These are phyloP conservation scores for Triplophysa yarkandensis DNA, from an alignment of 2,797 vertebrate species.

Conservation along the genomic window DNA sequence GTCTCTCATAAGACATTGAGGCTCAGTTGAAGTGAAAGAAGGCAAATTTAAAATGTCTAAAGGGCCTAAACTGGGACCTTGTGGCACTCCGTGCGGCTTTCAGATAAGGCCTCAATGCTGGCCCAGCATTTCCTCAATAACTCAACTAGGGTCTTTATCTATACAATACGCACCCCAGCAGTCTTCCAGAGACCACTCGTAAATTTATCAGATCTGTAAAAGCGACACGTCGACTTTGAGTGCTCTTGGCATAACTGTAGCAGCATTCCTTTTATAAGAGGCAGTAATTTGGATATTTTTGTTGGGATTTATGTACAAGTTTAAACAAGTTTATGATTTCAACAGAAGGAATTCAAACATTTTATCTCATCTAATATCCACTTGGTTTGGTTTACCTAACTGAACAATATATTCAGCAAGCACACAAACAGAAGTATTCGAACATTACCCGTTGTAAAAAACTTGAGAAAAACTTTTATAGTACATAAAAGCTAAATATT, in stretches of 20 bases:
- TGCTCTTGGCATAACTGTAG: not conserved
- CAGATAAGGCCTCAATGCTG: constrained; percentile 67
- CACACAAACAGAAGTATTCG: not conserved
- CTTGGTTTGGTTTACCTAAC: not conserved
- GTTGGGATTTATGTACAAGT: not conserved
- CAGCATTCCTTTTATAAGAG: constrained; percentile 4
- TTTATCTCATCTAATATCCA: not conserved
- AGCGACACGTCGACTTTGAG: not conserved
- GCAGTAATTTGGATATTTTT: not conserved
- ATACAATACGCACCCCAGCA: constrained; percentile 32
- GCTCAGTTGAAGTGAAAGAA: constrained; percentile 55
- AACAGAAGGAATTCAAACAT: not conserved
- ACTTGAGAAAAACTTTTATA: too few relatives aligned
- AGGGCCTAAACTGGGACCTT: constrained; percentile 43
- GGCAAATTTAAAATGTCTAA: constrained; percentile 42
- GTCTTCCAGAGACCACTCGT: constrained; percentile 50
- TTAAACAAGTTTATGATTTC: constrained; percentile 11
- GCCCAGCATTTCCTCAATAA: constrained; percentile 67
- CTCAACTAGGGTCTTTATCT: constrained; percentile 62
- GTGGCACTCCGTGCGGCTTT: constrained; percentile 57
- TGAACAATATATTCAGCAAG: not conserved
- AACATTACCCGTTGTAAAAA: too few relatives aligned
- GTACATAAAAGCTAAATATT: too few relatives aligned
- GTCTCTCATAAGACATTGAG: constrained; percentile 56
- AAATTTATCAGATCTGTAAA: constrained; percentile 4